These are phyloP conservation scores for Calyptomena viridis DNA, from an alignment of 2,113 vertebrate species.

Conservation along the genomic window DNA sequence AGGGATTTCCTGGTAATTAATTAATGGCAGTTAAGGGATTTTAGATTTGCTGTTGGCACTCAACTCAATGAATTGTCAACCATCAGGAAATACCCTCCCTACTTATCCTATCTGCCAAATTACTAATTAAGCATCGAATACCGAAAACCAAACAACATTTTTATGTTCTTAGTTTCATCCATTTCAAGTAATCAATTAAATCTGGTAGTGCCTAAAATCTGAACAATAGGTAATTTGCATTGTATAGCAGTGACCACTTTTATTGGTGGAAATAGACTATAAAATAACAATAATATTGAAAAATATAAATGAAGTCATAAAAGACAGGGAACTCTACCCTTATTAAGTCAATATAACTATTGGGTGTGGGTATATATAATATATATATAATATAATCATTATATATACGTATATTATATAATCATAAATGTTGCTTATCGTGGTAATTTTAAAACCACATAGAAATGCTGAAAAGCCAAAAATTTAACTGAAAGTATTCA, in stretches of 20 bases:
- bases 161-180: not conserved
- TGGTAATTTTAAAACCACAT: not conserved
- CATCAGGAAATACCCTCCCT: constrained; percentile 44
- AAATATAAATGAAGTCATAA: not conserved
- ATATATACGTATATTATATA: too few relatives aligned
- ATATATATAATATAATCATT: too few relatives aligned
- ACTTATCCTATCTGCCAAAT: constrained; percentile 2
- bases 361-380: fast-evolving
- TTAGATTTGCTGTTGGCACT: constrained; percentile 30
- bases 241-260: not conserved
- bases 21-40: constrained; percentile 33
- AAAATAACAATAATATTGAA: not conserved
- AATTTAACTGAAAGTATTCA: not conserved
- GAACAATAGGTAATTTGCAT: not conserved
- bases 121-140: constrained; percentile 1
- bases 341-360: not conserved
- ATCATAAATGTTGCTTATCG: not conserved
- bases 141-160: not conserved
- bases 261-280: not conserved
- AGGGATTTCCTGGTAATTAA: constrained; percentile 61
- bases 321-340: not conserved
- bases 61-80: not conserved
- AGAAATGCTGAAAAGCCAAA: not conserved
- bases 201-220: not conserved
- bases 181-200: not conserved